These are phyloP conservation scores for Porites lutea DNA, from an alignment of 64 coral and sea anemone species.

Conservation along the genomic window DNA sequence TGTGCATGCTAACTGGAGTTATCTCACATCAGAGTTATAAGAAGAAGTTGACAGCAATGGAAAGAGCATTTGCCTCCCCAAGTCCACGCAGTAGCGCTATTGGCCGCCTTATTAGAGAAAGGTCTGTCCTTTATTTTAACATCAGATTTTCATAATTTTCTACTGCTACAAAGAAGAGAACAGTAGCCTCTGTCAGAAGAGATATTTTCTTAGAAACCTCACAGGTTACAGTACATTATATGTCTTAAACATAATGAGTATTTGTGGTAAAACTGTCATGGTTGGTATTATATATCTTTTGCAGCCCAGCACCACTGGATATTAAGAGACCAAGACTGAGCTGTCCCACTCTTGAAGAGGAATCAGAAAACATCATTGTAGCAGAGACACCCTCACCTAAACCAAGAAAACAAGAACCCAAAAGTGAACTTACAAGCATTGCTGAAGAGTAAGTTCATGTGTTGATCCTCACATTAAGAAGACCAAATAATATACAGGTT, in stretches of 20 bases:
- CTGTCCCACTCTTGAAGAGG: not conserved
- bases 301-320: slow-evolving; percentile 37
- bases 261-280: not conserved
- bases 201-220: no score
- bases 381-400: slow-evolving; percentile 42
- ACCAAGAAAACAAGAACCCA: not conserved
- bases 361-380: slow-evolving; percentile 34
- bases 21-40: slow-evolving; percentile 7
- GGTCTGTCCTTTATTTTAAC: not conserved
- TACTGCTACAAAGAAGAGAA: no score
- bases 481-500: no score
- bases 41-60: slow-evolving; percentile 39
- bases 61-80: slow-evolving; percentile 39
- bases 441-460: slow-evolving; percentile 28
- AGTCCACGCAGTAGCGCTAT: slow-evolving; percentile 47
- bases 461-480: no score
- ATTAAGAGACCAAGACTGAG: slow-evolving; percentile 45
- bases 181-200: no score
- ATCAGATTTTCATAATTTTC: no score
- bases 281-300: not conserved
- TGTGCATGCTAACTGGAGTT: not conserved
- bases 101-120: slow-evolving; percentile 46
- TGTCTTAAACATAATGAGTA: no score
- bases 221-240: no score
- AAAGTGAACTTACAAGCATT: slow-evolving; percentile 28